Base-by-base conservation (phyloP, 2,888 invertebrate genomes). In the Hedychridium roseum region DNA sequence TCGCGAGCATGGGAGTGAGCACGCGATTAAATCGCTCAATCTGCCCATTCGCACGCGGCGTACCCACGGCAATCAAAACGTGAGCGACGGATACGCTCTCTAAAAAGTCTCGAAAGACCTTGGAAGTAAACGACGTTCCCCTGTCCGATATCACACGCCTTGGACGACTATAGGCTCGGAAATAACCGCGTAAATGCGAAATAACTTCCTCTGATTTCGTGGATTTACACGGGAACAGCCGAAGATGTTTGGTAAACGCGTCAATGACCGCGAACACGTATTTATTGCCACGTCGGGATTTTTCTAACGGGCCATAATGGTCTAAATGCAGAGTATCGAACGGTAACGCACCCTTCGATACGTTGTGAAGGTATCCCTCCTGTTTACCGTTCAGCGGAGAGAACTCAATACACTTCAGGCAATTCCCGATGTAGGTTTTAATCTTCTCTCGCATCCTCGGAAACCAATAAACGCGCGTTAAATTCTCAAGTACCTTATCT, bases 41-140 rank as follows among this genome's bases (percentile, higher is more conserved):
- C 43, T 73, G 70, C 0, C 70, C 68, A 43, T 70, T 72, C 1
- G 64, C 57, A 27, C 64, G 47, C 3, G 67, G 65, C 3, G 54
- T 52, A 4, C 46, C 58, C 2, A 58, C 50, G n/a, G 70, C 64
- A 6, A 68, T 58, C 32, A 51, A 36, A 14, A 65, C 48, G 35
- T 60, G 60, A 36, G 46, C 18, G 14, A 68, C 53, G 5, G 36
- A 43, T 14, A 49, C 34, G 4, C 42, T 41, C 11, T 49, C 11
- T 4, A 59, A 4, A 42, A 54, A 68, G 7, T 54, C 43, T 27
- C 34, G 34, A 44, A 68, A 70, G 15, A 12, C n/a, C 5, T 50
- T 30, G 5, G 63, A 63, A 12, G 61, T 67, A 46, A 69, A 68
- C 26, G 52, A 44, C 3, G 57, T 47, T 7, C 70, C 68, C 20